Conservation (phyloP, 1,140 invertebrate genomes). For the Drosophila pseudoobscura region DNA sequence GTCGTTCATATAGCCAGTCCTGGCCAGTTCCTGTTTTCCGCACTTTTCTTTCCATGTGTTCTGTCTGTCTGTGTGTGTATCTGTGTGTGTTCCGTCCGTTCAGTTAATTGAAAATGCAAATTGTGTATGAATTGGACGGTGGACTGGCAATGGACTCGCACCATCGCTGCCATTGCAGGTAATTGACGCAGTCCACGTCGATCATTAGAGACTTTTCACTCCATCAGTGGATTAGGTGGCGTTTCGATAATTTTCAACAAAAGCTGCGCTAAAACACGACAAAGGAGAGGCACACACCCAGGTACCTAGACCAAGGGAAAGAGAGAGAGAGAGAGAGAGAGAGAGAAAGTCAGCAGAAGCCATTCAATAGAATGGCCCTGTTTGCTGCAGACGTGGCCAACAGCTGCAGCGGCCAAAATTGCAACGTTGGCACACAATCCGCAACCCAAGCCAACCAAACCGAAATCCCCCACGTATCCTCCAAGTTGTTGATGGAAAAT, state of each 20-base stretch:
- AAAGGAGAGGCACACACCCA: not conserved
- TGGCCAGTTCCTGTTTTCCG: constrained; percentile 6
- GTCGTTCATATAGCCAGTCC: constrained; percentile 43
- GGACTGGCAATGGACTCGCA: constrained; percentile 19
- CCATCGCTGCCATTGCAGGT: constrained; percentile 25
- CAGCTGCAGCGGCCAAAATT: constrained; percentile 47
- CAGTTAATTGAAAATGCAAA: constrained; percentile 79
- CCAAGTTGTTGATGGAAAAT: constrained; percentile 49
- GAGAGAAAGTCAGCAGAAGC: constrained; percentile 27
- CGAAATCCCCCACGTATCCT: constrained; percentile 37
- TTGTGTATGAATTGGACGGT: constrained; percentile 47
- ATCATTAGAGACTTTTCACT: constrained; percentile 57
- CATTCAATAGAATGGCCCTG: constrained; percentile 44
- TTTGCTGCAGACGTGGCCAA: constrained; percentile 39
- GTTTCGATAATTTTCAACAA: constrained; percentile 45
- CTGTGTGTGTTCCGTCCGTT: constrained; percentile 20
- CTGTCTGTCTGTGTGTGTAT: constrained; percentile 11
- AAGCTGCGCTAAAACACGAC: constrained; percentile 30
- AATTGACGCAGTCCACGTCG: constrained; percentile 39
- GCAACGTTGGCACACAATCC: constrained; percentile 31
- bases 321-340: constrained; percentile 12
- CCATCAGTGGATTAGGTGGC: constrained; percentile 50
- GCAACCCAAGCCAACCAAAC: constrained; percentile 4
- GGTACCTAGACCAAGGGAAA: too few relatives aligned
- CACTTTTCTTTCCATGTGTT: constrained; percentile 1